A percentile compares a stretch with the other conserved stretches of the same genome.
These are phyloP conservation scores for Heliconius nattereri DNA, from an alignment of 1,140 invertebrate genomes.

Conservation along the genomic window DNA sequence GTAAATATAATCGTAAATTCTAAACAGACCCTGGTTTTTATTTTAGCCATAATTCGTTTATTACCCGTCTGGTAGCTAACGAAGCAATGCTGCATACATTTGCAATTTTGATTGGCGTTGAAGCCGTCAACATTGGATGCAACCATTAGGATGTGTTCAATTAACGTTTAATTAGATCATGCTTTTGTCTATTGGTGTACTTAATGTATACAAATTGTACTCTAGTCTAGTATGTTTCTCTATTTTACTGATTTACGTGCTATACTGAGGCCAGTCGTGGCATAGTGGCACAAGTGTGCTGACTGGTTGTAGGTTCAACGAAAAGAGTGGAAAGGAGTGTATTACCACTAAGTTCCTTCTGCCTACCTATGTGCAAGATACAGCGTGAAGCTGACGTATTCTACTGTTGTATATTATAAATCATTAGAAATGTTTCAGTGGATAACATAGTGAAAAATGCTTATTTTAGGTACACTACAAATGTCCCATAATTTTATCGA, in stretches of 20 bases:
- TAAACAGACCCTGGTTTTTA: constrained; percentile 31
- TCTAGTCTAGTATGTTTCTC: background rate
- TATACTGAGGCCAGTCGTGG: no score
- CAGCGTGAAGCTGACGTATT: no score
- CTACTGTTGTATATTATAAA: no score
- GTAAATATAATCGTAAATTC: background rate
- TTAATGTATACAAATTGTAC: background rate
- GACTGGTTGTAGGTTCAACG: no score
- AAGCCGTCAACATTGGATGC: constrained; percentile 35
- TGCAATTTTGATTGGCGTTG: constrained; percentile 50
- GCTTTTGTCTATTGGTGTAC: constrained; percentile 18
- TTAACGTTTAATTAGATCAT: constrained; percentile 40
- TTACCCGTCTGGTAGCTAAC: constrained; percentile 41
- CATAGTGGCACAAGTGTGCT: no score
- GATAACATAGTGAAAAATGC: no score
- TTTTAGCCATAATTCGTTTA: constrained; percentile 38
- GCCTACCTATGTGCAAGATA: no score
- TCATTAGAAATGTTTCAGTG: no score
- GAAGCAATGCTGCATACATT: constrained; percentile 47
- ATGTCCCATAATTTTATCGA: no score
- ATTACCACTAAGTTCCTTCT: no score
- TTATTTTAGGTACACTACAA: no score
- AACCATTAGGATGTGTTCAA: constrained; percentile 35
- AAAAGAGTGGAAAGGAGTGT: no score
- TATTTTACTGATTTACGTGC: background rate